Base-by-base conservation (phyloP, 2,113 vertebrate genomes). In the Proteles cristata region DNA sequence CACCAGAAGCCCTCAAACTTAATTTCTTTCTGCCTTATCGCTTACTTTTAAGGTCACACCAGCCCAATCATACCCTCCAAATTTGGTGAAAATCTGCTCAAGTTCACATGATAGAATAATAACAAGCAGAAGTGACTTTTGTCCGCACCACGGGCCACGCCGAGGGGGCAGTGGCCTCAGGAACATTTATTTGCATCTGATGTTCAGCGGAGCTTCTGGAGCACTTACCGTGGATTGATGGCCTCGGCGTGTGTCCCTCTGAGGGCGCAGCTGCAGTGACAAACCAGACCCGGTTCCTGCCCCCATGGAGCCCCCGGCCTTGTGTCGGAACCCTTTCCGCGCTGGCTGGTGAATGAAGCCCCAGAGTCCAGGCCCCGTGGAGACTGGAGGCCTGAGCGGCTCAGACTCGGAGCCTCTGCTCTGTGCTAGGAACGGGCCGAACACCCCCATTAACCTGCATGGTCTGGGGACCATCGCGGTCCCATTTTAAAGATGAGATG, bases 281-380 rank as follows among this genome's bases (percentile, higher is more conserved):
- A 84, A 50, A 33, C 8, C 31, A n/a, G 43, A 5, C 28, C 11
- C 14, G 6, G 5, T 39, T 28, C 14, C 23, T 28, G 80, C 14
- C n/a, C 55, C 39, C 14, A 1, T 4, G 14, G n/a, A 26, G 23
- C 55, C 7, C 35, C 23, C n/a, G 8, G n/a, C 19, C n/a, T 61
- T 61, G 55, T 5, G n/a, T 82, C 11, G 16, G 53, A 82, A 55
- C n/a, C n/a, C 26, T 26, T 4, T 2, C 7, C 15, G n/a, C 5
- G 80, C 55, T 2, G n/a, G 39, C 28, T 33, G 61, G 10, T 0
- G 63, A 23, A 4, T 17, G 14, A 85, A 39, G 12, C 11, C 39
- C 7, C 0, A 7, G 12, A 17, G 23, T 4, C 39, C 28, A 12
- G 17, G 2, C 17, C 28, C 6, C 0, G 2, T 2, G 28, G 63